phyloP scores from a whole-genome alignment of 2,888 invertebrate species.

The Habrosyne pyritoides region DNA sequence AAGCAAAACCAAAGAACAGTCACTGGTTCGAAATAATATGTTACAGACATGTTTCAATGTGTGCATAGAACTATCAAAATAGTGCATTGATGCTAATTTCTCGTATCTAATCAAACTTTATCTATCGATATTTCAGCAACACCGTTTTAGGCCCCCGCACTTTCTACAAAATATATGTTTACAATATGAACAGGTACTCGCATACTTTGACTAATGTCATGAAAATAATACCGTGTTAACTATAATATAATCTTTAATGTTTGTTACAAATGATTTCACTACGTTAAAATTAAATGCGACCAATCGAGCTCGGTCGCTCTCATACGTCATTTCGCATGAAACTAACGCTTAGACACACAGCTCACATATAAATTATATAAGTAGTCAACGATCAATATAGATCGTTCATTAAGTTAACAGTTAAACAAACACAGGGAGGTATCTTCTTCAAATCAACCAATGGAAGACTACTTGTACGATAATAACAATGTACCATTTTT shows the following conservation, averaged over 20 bases:
- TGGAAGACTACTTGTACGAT: slow-evolving; percentile 72
- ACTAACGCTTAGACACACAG: slow-evolving; percentile 12
- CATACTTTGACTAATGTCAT: slow-evolving; percentile 67
- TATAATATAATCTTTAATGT: slow-evolving; percentile 44
- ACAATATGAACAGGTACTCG: slow-evolving; percentile 68
- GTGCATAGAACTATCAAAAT: background rate
- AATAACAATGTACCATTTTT: slow-evolving; percentile 38
- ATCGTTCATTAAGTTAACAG: slow-evolving; percentile 8
- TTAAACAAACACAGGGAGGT: slow-evolving; percentile 46
- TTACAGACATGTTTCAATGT: background rate
- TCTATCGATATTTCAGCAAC: slow-evolving; percentile 37
- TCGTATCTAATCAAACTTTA: background rate
- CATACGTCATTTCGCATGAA: background rate
- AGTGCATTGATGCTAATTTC: background rate
- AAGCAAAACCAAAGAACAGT: background rate
- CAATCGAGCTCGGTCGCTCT: background rate
- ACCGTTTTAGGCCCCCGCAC: slow-evolving; percentile 61
- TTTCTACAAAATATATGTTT: slow-evolving; percentile 50
- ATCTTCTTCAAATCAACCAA: slow-evolving; percentile 55
- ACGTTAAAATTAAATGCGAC: slow-evolving; percentile 49
- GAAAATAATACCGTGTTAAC: slow-evolving; percentile 55
- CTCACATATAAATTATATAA: slow-evolving; percentile 15
- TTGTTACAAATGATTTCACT: slow-evolving; percentile 37
- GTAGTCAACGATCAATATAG: slow-evolving; percentile 10
- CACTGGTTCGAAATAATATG: background rate